Conservation (phyloP, 2,888 invertebrate species). For the Chrysina gloriosa region DNA sequence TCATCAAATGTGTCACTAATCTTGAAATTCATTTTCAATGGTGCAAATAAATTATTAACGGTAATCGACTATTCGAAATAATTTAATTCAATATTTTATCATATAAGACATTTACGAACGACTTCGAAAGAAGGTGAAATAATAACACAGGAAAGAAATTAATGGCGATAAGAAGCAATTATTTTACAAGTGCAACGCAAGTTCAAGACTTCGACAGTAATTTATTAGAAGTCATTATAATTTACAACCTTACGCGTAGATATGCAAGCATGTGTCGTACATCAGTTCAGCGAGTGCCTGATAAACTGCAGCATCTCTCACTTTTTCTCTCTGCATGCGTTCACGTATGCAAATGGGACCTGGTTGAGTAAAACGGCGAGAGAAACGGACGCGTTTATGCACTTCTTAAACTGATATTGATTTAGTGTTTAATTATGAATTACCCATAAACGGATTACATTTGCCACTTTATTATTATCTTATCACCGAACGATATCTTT, state of each 20-base stretch:
- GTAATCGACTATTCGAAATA: too few species aligned
- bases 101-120: not conserved
- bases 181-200: slow-evolving; percentile 32
- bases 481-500: not conserved
- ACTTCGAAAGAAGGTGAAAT: not conserved
- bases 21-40: too few species aligned
- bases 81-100: too few species aligned
- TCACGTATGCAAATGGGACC: slow-evolving; percentile 20
- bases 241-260: slow-evolving; percentile 31
- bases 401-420: not conserved
- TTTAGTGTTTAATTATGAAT: slow-evolving; percentile 7
- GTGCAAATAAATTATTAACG: too few species aligned
- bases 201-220: slow-evolving; percentile 34
- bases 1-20: too few species aligned
- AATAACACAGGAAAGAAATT: not conserved
- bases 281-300: slow-evolving; percentile 31
- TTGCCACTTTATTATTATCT: not conserved
- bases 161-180: slow-evolving; percentile 33
- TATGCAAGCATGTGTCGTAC: slow-evolving; percentile 29
- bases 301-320: slow-evolving; percentile 7
- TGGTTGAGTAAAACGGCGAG: not conserved
- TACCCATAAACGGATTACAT: not conserved
- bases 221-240: slow-evolving; percentile 36
- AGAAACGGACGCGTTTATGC: not conserved
- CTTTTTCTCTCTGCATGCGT: not conserved